Base-by-base conservation (phyloP, 2,113 vertebrate species). In the Odobenus rosmarus region DNA sequence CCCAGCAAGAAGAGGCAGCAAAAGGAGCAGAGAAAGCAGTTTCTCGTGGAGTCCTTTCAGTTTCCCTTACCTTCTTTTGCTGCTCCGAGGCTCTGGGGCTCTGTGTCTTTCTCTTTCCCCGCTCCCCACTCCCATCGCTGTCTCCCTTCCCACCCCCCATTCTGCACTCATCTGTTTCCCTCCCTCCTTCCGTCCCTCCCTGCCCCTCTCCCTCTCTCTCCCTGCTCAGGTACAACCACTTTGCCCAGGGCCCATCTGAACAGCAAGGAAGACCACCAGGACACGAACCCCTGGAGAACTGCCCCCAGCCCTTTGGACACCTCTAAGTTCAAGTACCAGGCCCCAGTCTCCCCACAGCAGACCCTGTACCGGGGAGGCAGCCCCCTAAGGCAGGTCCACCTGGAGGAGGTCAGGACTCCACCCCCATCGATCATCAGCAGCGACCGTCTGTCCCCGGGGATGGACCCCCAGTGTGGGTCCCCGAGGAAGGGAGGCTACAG, bases 221-320 rank as follows among this genome's bases (percentile, higher is more conserved):
- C 71, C 2, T 11, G 6, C 31, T 49, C 90, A 67, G 97, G 94
- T 49, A 53, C 88, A 39, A 93, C 95, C 26, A 39, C 49, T 83
- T n/a, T 95, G 93, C 23, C 93, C 97, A 89, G 62, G 16, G 85
- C 39, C 90, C 31, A 12, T 10, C 42, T 6, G 62, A 83, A 83
- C 26, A 64, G 76, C n/a, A 93, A 61, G 90, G 92, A 93, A 36
- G 23, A 23, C 72, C 97, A 88, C 72, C 95, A 89, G 85, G 96
- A 74, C 21, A 21, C 33, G 10, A 96, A 90, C 33, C 42, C 86
- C 42, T 64, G 77, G 88, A 93, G 92, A 72, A 46, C 39, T n/a
- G 23, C 79, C 67, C 33, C 0, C 71, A 77, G 72, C 62, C 21
- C 77, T 49, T 36, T 26, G 81, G 96, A 61, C 4, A 39, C 83